phyloP scores from a whole-genome alignment of 2,888 invertebrate species.

The Calliopum simillimum region DNA sequence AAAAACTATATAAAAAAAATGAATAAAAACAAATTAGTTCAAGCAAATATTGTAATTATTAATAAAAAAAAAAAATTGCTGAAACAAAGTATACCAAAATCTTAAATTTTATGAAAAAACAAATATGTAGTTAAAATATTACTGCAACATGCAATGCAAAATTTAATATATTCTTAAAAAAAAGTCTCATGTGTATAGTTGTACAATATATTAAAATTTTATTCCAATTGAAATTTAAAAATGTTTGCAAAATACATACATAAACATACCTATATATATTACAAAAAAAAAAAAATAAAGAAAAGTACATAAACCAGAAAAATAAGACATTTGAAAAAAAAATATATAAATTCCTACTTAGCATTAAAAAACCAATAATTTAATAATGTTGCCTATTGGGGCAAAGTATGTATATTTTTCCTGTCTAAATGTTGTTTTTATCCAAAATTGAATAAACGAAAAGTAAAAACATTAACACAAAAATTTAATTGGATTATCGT shows the following conservation, averaged over 20 bases:
- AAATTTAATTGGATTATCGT: not conserved
- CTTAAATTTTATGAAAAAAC: not conserved
- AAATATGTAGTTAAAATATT: too few relatives aligned
- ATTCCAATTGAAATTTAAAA: too few relatives aligned
- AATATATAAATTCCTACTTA: slow-evolving; percentile 1
- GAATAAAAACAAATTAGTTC: too few relatives aligned
- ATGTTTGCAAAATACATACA: too few relatives aligned
- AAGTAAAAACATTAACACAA: not conserved
- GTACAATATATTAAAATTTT: not conserved
- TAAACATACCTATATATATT: too few relatives aligned
- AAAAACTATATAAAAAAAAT: too few relatives aligned
- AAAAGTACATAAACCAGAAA: not conserved
- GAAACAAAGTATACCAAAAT: slow-evolving; percentile 21
- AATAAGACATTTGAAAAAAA: not conserved
- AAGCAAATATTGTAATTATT: not conserved
- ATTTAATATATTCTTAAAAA: slow-evolving; percentile 11
- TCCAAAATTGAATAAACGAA: slow-evolving; percentile 2
- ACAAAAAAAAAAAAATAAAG: not conserved
- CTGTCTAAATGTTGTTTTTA: slow-evolving; percentile 4
- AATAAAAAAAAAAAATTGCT: slow-evolving; percentile 22
- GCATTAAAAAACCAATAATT: slow-evolving; percentile 7
- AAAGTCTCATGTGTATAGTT: not conserved
- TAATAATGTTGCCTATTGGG: not conserved
- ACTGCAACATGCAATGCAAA: not conserved
- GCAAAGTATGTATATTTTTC: not conserved